Evolutionary conservation across 2,113 vertebrate genomes (phyloP).

Genomic region (Rhabdornis inornatus): DNA sequence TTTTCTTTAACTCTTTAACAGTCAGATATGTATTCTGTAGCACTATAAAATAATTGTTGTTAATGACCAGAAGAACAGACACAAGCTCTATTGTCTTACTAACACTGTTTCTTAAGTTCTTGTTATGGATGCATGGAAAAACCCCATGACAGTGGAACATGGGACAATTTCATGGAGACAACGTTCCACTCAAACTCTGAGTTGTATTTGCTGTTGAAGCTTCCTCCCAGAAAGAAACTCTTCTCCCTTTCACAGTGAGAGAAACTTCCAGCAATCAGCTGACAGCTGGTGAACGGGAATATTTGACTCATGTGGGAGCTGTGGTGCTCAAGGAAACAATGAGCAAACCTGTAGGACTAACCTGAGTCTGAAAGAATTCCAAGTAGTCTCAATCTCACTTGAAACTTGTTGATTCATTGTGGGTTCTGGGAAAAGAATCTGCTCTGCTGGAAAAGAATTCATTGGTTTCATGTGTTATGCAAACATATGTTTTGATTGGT

Average conservation of each 20-base stretch:
- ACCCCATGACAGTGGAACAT: neutral
- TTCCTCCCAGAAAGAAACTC: neutral
- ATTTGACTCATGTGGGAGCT: neutral
- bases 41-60: neutral
- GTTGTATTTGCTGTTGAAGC: neutral
- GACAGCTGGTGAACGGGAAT: neutral
- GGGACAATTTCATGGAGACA: neutral
- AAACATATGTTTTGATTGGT: neutral
- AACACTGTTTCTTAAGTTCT: neutral
- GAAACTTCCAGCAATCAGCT: neutral
- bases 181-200: neutral
- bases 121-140: neutral
- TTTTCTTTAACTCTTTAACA: conserved; percentile 79
- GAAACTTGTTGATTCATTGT: neutral
- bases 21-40: conserved; percentile 16
- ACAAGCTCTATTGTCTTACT: neutral
- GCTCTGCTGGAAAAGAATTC: neutral
- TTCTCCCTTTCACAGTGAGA: neutral
- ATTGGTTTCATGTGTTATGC: neutral
- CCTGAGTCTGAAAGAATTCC: neutral
- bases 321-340: neutral
- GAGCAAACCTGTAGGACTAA: neutral
- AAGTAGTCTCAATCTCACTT: neutral
- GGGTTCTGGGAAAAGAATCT: neutral
- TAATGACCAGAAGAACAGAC: neutral